A percentile compares a stretch with the other conserved stretches of the same genome.
phyloP scores from a whole-genome alignment of 2,888 invertebrate genomes.

The Lasioglossum villosulum region DNA sequence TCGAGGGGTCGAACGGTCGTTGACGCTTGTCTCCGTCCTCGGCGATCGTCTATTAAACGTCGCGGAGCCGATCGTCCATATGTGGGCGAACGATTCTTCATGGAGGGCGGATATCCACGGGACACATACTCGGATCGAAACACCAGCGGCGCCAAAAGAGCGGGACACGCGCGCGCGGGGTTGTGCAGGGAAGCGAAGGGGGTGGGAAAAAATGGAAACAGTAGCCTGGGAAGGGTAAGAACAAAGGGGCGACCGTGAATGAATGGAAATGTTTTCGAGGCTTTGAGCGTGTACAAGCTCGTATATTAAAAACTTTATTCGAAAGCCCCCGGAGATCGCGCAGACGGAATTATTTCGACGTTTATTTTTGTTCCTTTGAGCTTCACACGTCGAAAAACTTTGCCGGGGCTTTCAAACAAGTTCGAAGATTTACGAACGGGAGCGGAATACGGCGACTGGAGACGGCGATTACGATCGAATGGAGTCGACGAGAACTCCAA shows the following conservation, averaged over 20 bases:
- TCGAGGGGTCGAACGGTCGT: conserved; percentile 54
- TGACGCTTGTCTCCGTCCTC: conserved; percentile 42
- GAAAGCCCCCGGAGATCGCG: conserved; percentile 53
- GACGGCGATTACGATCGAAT: conserved; percentile 47
- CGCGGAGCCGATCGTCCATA: conserved; percentile 29
- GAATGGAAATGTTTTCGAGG: conserved; percentile 63
- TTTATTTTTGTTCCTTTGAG: conserved; percentile 63
- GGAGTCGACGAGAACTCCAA: conserved; percentile 52
- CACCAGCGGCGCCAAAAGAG: conserved; percentile 29
- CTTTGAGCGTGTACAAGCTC: conserved; percentile 52
- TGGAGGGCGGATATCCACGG: conserved; percentile 40
- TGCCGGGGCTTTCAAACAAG: conserved; percentile 45
- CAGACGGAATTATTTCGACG: conserved; percentile 61
- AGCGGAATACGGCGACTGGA: conserved; percentile 51
- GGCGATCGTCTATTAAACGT: conserved; percentile 55
- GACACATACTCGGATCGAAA: neutral
- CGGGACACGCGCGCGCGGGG: neutral
- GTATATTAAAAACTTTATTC: conserved; percentile 66
- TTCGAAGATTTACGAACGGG: conserved; percentile 62
- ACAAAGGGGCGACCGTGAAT: conserved; percentile 61
- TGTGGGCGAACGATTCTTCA: conserved; percentile 45
- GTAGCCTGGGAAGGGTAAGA: conserved; percentile 51
- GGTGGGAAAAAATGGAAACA: conserved; percentile 33
- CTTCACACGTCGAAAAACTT: conserved; percentile 60
- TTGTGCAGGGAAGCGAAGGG: neutral